phyloP scores from a whole-genome alignment of 2,888 invertebrate species.

The Schrankia costaestrigalis region DNA sequence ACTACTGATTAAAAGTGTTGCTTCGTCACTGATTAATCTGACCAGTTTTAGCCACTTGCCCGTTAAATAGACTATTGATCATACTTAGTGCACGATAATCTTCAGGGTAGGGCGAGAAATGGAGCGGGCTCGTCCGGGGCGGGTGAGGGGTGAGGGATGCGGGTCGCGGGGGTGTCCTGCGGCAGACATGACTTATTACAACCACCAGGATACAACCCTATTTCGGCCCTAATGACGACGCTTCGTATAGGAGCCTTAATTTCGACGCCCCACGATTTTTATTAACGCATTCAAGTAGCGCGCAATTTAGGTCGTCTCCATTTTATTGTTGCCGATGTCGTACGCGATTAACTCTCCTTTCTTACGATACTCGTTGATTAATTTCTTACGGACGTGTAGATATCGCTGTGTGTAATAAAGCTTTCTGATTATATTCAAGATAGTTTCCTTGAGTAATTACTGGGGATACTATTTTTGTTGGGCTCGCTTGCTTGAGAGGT shows the following conservation, averaged over 20 bases:
- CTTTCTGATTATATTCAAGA: slow-evolving; percentile 8
- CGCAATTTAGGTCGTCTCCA: slow-evolving; percentile 59
- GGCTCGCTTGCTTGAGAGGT: too few species aligned
- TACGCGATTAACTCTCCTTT: slow-evolving; percentile 25
- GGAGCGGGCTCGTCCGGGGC: slow-evolving; percentile 50
- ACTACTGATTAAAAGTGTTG: slow-evolving; percentile 45
- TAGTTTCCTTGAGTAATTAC: slow-evolving; percentile 21
- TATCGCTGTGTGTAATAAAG: slow-evolving; percentile 1
- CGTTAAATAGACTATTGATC: slow-evolving; percentile 74
- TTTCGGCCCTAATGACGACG: slow-evolving; percentile 76
- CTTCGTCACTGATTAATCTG: slow-evolving; percentile 53
- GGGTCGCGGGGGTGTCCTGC: slow-evolving; percentile 58
- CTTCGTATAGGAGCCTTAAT: slow-evolving; percentile 73
- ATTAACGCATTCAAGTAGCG: slow-evolving; percentile 73
- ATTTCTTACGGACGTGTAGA: slow-evolving; percentile 22
- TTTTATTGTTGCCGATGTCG: slow-evolving; percentile 39
- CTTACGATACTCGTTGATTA: slow-evolving; percentile 28
- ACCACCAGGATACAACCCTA: slow-evolving; percentile 78
- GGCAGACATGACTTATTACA: slow-evolving; percentile 79
- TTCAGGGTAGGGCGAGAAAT: slow-evolving; percentile 60
- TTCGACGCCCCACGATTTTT: slow-evolving; percentile 77
- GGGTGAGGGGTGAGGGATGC: slow-evolving; percentile 31
- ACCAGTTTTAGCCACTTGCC: slow-evolving; percentile 58
- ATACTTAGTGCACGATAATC: slow-evolving; percentile 71
- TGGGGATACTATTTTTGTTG: too few species aligned